These are phyloP conservation scores for Mantis religiosa DNA, from an alignment of 2,888 invertebrate genomes.

Conservation along the genomic window DNA sequence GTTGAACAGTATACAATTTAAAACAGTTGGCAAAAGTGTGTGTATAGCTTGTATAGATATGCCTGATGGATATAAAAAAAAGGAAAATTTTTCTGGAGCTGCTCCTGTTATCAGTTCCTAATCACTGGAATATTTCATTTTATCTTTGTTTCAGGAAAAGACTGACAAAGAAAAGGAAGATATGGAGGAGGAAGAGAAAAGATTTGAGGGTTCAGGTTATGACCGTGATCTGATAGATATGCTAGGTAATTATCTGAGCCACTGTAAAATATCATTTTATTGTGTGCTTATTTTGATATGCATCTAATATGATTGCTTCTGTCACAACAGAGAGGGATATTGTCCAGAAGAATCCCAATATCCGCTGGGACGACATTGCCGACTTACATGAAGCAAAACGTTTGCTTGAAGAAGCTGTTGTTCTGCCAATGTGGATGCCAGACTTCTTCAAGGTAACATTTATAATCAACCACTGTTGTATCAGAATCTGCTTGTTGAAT, in stretches of 20 bases:
- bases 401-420: constrained; percentile 80
- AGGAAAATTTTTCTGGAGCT: too few relatives aligned
- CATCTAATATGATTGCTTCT: not conserved
- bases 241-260: constrained; percentile 55
- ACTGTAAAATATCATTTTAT: not conserved
- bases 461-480: too few relatives aligned
- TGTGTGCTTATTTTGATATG: not conserved
- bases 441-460: constrained; percentile 72
- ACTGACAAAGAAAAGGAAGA: constrained; percentile 38
- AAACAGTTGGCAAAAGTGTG: too few relatives aligned
- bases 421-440: constrained; percentile 80
- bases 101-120: too few relatives aligned
- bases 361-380: constrained; percentile 76
- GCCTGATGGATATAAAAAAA: too few relatives aligned
- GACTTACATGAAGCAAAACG: constrained; percentile 71
- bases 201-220: constrained; percentile 78
- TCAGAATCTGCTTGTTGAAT: too few relatives aligned
- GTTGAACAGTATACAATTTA: too few relatives aligned
- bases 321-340: constrained; percentile 53
- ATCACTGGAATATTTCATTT: not conserved
- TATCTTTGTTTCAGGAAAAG: constrained; percentile 38
- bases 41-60: too few relatives aligned
- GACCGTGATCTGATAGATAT: constrained; percentile 92
- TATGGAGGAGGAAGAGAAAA: constrained; percentile 54
- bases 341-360: constrained; percentile 72